Evolutionary conservation across 2,888 invertebrate genomes (phyloP).

Genomic region (Chironomus riparius): DNA sequence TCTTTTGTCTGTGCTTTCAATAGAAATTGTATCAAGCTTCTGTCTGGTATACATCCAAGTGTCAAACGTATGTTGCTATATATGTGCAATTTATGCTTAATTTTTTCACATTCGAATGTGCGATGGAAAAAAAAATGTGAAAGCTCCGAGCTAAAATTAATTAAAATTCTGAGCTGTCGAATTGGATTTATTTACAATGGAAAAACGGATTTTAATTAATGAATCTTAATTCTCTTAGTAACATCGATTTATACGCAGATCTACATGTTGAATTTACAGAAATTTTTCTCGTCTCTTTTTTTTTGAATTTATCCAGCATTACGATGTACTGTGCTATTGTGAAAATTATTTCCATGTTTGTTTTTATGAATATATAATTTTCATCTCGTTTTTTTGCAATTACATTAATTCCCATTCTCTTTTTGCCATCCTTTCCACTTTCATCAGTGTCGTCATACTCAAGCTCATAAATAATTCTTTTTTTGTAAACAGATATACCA

Average conservation of each 20-base stretch:
- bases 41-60: background rate
- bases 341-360: too few relatives aligned
- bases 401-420: too few relatives aligned
- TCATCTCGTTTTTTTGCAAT: too few relatives aligned
- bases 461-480: too few relatives aligned
- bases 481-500: too few relatives aligned
- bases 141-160: background rate
- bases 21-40: too few relatives aligned
- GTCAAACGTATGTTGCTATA: background rate
- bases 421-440: too few relatives aligned
- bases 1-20: too few relatives aligned
- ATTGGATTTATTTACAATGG: constrained; percentile 1
- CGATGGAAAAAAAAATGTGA: background rate
- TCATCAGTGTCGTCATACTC: too few relatives aligned
- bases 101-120: background rate
- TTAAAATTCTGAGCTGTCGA: constrained; percentile 2
- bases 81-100: background rate
- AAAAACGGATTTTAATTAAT: constrained; percentile 3
- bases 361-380: too few relatives aligned
- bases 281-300: background rate
- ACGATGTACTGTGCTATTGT: too few relatives aligned
- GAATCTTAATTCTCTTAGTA: constrained; percentile 1
- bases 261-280: background rate
- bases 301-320: background rate
- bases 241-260: background rate